Conservation (phyloP, 2,113 vertebrate species). For the Corythoichthys intestinalis region DNA sequence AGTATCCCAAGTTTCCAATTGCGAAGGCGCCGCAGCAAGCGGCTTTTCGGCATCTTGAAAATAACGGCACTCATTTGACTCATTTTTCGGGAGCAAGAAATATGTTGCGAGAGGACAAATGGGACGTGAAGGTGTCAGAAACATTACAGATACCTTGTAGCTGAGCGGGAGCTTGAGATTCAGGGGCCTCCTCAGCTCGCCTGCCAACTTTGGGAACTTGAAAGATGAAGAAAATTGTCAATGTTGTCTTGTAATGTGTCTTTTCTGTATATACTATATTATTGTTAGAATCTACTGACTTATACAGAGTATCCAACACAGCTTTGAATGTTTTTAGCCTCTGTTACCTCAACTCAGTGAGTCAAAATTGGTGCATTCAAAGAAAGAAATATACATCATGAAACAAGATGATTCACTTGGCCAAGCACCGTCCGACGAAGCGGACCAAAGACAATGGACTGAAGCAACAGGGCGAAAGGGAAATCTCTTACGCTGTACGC, state of each 20-base stretch:
- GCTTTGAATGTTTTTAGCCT: neutral
- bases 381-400: no score
- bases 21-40: constrained; percentile 48
- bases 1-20: constrained; percentile 64
- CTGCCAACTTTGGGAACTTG: constrained; percentile 55
- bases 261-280: no score
- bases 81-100: constrained; percentile 5
- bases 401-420: neutral
- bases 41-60: constrained; percentile 69
- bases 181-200: constrained; percentile 39
- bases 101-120: neutral
- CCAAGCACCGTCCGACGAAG: neutral
- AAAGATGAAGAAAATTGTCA: constrained; percentile 44
- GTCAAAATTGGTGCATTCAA: neutral
- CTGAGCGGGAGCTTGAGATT: constrained; percentile 14
- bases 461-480: no score
- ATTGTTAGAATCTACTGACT: constrained; percentile 2
- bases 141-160: constrained; percentile 52
- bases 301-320: neutral
- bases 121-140: neutral
- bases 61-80: constrained; percentile 38
- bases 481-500: no score
- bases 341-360: neutral
- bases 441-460: neutral
- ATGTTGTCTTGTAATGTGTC: no score